phyloP scores from a whole-genome alignment of 2,113 vertebrate genomes.

The Oncorhynchus keta region DNA sequence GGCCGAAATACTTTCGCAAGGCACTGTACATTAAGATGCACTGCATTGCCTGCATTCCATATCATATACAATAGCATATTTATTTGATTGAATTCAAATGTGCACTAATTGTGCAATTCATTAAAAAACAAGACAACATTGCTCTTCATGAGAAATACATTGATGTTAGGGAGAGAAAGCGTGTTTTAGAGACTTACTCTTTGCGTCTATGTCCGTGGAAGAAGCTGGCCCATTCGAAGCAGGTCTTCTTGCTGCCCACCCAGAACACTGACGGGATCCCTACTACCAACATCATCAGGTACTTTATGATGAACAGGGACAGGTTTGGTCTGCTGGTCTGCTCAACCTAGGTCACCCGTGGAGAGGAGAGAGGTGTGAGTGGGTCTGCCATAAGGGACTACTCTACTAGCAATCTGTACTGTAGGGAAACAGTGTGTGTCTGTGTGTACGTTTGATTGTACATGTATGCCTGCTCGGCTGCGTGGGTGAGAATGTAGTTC shows the following conservation, averaged over 20 bases:
- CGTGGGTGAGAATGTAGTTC: not conserved
- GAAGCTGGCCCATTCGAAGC: slow-evolving; percentile 97
- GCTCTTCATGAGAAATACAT: too few relatives aligned
- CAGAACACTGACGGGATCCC: slow-evolving; percentile 98
- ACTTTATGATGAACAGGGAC: slow-evolving; percentile 92
- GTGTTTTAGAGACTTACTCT: slow-evolving; percentile 77
- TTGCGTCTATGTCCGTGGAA: slow-evolving; percentile 93
- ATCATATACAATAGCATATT: too few relatives aligned
- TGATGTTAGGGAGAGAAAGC: too few relatives aligned
- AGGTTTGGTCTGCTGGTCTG: slow-evolving; percentile 86
- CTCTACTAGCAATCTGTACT: not conserved
- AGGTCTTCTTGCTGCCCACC: slow-evolving; percentile 99
- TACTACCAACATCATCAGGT: slow-evolving; percentile 93
- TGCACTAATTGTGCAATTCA: too few relatives aligned
- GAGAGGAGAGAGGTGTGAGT: not conserved
- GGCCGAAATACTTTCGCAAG: too few relatives aligned
- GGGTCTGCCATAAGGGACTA: not conserved
- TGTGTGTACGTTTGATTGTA: not conserved
- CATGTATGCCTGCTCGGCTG: not conserved
- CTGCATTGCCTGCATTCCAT: too few relatives aligned
- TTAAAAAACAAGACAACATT: too few relatives aligned
- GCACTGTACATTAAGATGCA: too few relatives aligned
- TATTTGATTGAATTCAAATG: too few relatives aligned
- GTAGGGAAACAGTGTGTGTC: not conserved
- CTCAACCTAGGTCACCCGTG: slow-evolving; percentile 75